These are phyloP conservation scores for Nemurella pictetii DNA, from an alignment of 2,888 invertebrate species.

Conservation along the genomic window DNA sequence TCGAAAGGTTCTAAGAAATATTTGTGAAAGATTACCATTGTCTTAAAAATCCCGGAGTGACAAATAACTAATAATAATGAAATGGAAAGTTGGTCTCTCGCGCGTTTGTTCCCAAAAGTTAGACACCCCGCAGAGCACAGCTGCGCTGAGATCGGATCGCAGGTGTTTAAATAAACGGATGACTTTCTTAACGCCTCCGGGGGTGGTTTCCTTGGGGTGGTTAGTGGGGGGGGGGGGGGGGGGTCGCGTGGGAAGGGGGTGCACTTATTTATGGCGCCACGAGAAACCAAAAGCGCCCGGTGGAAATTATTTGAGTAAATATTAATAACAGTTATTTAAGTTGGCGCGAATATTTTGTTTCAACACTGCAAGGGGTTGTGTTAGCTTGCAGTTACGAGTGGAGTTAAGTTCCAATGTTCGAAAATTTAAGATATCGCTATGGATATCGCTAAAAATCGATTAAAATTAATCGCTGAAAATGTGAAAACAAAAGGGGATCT, in stretches of 20 bases:
- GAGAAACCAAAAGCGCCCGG: background rate
- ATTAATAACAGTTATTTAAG: conserved; percentile 6
- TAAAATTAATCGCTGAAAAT: too few species aligned
- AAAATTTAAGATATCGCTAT: too few species aligned
- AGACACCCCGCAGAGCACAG: background rate
- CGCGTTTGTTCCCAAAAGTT: background rate
- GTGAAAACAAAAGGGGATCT: too few species aligned
- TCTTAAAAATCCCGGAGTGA: too few species aligned
- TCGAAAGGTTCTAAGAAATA: too few species aligned
- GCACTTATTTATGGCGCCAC: conserved; percentile 26
- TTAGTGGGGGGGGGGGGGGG: background rate
- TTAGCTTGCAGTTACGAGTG: too few species aligned
- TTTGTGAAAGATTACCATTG: too few species aligned
- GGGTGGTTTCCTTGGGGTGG: too few species aligned
- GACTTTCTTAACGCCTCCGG: conserved; percentile 10
- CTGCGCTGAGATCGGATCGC: conserved; percentile 1
- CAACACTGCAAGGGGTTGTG: background rate
- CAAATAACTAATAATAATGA: background rate
- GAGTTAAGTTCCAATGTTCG: too few species aligned
- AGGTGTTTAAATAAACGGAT: conserved; percentile 27
- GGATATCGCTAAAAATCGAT: too few species aligned
- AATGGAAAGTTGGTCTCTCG: background rate
- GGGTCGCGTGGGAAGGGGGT: background rate
- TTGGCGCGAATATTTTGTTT: background rate
- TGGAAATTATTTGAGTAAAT: conserved; percentile 8